Base-by-base conservation (phyloP, 2,888 invertebrate genomes). In the Pseudoips prasinana region DNA sequence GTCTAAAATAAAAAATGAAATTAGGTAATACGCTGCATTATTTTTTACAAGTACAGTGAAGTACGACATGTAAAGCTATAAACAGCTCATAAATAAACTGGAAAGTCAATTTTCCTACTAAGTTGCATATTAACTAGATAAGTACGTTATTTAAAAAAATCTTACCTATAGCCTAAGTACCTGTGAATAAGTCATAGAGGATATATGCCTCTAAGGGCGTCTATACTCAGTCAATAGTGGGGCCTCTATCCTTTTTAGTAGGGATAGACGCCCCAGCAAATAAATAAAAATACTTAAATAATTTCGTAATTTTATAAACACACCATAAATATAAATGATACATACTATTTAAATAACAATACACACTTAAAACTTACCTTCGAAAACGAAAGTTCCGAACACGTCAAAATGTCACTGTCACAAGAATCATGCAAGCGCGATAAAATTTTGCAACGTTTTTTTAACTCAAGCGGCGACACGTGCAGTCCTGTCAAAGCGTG, bases 1-100 rank as follows among this genome's bases (percentile, higher is more conserved):
- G 18, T 26, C 24, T 30, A 34, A 39, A 39, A 39, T 25, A 27
- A 25, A 40, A 29, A 24, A 31, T 31, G 11, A 28, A 37, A 28
- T 33, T 26, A 33, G 17, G 19, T 25, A 17, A 30, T 31, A 24
- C 24, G 24, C 24, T 24, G 24, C 30, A 31, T 31, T 31, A 24
- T 31, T 31, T 28, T 28, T 28, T 28, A 28, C 28, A 20, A 28
- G 19, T 29, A 28, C 8, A 20, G 28, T 22, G n/a, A 11, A 29
- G 11, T 11, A 29, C 10, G 10, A 29, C 22, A 29, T 29, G 22
- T 22, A 29, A 22, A 22, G 22, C 10, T 29, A 29, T 29, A 22
- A 29, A 29, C 29, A 29, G 29, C 29, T 29, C 22, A 29, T 29
- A 29, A 29, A 29, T 29, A 29, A 22, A 22, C 22, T 29, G 29